These are phyloP conservation scores for Tor tambroides DNA, from an alignment of 2,113 vertebrate genomes.

Conservation along the genomic window DNA sequence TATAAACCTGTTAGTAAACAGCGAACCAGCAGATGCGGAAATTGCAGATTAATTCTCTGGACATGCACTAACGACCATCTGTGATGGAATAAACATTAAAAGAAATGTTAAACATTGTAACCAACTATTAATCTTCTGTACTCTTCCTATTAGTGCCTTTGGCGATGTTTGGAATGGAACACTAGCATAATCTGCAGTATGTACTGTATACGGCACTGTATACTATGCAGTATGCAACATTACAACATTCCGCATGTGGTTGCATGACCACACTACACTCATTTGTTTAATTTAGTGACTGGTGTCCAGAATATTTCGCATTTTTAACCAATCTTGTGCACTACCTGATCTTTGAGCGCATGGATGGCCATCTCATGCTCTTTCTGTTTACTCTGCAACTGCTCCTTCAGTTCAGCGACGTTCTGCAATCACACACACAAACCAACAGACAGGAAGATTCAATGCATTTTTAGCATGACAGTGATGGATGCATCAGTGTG, in stretches of 20 bases:
- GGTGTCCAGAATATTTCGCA: neutral
- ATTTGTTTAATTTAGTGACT: no score
- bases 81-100: constrained; percentile 13
- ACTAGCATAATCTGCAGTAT: neutral
- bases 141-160: neutral
- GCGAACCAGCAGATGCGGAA: constrained; percentile 10
- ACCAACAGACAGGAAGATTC: constrained; percentile 9
- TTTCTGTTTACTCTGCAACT: constrained; percentile 79
- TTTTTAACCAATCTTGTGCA: neutral
- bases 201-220: neutral
- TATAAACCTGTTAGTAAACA: constrained; percentile 33
- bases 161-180: neutral
- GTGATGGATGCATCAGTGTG: constrained; percentile 38
- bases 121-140: neutral
- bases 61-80: constrained; percentile 39
- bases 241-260: neutral
- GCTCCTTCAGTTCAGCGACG: constrained; percentile 79
- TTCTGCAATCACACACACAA: constrained; percentile 63
- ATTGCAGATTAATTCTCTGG: neutral
- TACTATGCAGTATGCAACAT: neutral
- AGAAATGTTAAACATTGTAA: neutral
- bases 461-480: constrained; percentile 36
- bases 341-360: constrained; percentile 82
- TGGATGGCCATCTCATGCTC: constrained; percentile 82
- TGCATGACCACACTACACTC: neutral